Conservation (phyloP, 2,888 invertebrate species). For the Leucophenga maculata region DNA sequence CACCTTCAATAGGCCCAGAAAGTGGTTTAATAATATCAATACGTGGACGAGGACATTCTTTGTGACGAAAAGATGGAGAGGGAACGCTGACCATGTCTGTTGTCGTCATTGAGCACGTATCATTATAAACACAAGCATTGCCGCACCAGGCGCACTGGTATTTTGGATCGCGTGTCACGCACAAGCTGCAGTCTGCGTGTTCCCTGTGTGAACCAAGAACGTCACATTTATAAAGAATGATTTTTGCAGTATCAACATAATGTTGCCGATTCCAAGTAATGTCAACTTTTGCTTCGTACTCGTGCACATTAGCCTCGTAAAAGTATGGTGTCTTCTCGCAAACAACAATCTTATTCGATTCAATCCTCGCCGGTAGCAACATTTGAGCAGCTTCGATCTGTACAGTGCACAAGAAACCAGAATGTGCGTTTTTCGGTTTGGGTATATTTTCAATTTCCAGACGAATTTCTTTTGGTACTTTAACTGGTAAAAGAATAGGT, state of each 20-base stretch:
- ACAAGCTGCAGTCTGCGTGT: conserved; percentile 96
- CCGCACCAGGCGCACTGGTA: conserved; percentile 98
- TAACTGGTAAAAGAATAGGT: conserved; percentile 88
- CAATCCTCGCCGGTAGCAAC: conserved; percentile 89
- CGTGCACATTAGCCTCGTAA: conserved; percentile 88
- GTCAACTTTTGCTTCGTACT: conserved; percentile 90
- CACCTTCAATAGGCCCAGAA: conserved; percentile 97
- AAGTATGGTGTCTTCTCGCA: conserved; percentile 95
- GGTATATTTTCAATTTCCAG: conserved; percentile 93
- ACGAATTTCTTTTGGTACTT: conserved; percentile 90
- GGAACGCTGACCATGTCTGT: no score
- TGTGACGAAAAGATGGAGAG: conserved; percentile 72
- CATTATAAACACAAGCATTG: conserved; percentile 87
- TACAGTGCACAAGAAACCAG: conserved; percentile 92
- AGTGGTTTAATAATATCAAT: conserved; percentile 96
- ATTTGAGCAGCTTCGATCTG: conserved; percentile 92
- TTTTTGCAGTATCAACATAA: conserved; percentile 91
- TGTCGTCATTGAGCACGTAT: conserved; percentile 77
- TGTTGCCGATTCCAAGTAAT: conserved; percentile 96
- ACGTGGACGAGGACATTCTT: conserved; percentile 91
- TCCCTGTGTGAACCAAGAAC: conserved; percentile 94
- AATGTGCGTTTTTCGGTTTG: conserved; percentile 89
- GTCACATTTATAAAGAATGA: conserved; percentile 95
- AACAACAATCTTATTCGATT: conserved; percentile 84
- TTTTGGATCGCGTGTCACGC: conserved; percentile 90